Evolutionary conservation across 1,140 invertebrate genomes (phyloP), one percentile per base, ranked within the genome.

Genomic region (Amyelois transitella): DNA sequence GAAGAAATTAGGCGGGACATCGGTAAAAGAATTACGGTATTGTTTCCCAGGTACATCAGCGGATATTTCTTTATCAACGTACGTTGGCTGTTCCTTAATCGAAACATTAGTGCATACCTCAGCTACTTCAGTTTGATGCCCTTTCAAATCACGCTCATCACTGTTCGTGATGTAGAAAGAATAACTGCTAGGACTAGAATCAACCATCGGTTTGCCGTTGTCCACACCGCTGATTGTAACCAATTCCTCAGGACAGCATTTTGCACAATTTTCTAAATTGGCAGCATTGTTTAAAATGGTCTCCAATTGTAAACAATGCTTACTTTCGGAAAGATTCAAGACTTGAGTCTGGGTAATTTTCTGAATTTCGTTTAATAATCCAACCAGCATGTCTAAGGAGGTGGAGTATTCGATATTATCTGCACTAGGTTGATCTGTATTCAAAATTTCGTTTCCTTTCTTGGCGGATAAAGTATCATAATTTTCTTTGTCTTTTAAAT

Each of bases 291-390:
- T 75, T 18, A 79, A 57, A 51, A 75, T 64, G 44, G 63, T 55
- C 62, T 78, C 63, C 5, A 72, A 43, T 17, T 72, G 61, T 53
- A 69, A 75, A 18, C 32, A 47, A 43, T 54, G 45, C 20, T 63
- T 48, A 28, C 55, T 22, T 44, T 49, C 50, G 43, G 47, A 21
- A 49, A 24, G 51, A 18, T 54, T 56, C 8, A 38, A 38, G 18
- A 70, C 57, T 43, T 70, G 51, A 7, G 67, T 62, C 45, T 79
- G 75, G 18, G 81, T 77, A 28, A 87, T 85, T 25, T 81, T 86
- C 55, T 75, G 69, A 53, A 86, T 87, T 68, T 87, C 81, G 57
- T 81, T 81, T 47, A 87, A 67, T 38, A 87, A 66, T 18, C 75
- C 72, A 2, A 83, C 78, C 55, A 87, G 55, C 51, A 87, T 76